Conservation (phyloP, 2,888 invertebrate genomes). For the Fragum sueziense region DNA sequence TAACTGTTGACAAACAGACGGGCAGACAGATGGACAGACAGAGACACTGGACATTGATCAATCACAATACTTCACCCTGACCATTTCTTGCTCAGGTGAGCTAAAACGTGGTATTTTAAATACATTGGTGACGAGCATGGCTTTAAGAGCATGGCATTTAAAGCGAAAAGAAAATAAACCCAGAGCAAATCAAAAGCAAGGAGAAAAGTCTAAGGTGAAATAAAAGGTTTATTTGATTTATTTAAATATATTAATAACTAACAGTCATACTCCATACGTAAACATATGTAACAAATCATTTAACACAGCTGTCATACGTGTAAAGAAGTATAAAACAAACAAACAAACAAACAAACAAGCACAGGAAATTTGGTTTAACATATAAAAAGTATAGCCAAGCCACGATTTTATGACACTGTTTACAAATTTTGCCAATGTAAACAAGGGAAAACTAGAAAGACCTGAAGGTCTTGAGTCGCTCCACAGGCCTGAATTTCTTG, state of each 20-base stretch:
- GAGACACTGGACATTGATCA: not conserved
- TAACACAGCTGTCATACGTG: not conserved
- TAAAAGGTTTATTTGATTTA: not conserved
- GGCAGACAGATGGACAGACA: not conserved
- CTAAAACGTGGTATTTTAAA: too few relatives aligned
- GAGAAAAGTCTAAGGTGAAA: not conserved
- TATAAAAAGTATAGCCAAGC: too few relatives aligned
- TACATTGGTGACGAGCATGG: too few relatives aligned
- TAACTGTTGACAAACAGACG: not conserved
- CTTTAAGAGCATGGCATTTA: too few relatives aligned
- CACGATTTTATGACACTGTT: too few relatives aligned
- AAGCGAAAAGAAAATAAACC: too few relatives aligned
- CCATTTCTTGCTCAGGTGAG: slow-evolving; percentile 6
- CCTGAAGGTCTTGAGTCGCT: too few relatives aligned
- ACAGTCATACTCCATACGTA: not conserved
- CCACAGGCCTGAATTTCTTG: too few relatives aligned
- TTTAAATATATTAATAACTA: not conserved
- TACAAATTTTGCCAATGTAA: too few relatives aligned
- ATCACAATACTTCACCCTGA: slow-evolving; percentile 8
- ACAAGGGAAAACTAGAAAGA: too few relatives aligned
- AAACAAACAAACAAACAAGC: slow-evolving; percentile 12
- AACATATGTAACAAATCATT: not conserved
- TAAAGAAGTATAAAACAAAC: slow-evolving; percentile 18
- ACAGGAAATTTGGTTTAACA: too few relatives aligned
- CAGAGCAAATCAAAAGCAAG: too few relatives aligned